These are phyloP conservation scores for Aethina tumida DNA, from an alignment of 1,140 invertebrate species.

Conservation along the genomic window DNA sequence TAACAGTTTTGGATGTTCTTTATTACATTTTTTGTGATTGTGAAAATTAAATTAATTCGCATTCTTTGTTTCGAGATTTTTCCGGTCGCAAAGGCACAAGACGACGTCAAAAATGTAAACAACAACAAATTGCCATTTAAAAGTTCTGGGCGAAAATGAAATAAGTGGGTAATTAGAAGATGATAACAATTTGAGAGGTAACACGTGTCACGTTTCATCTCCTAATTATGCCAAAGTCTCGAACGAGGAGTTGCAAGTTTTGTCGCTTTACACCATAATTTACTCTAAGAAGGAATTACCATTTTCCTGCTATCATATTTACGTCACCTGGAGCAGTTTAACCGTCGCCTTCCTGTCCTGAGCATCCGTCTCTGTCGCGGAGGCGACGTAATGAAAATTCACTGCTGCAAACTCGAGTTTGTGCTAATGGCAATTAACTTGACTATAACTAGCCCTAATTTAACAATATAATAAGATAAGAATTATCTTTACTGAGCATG, in stretches of 20 bases:
- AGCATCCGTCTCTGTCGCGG: conserved; percentile 13
- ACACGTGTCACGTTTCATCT: conserved; percentile 17
- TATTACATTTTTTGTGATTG: too few relatives aligned
- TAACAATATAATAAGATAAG: conserved; percentile 10
- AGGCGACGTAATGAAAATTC: conserved; percentile 12
- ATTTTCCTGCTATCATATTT: conserved; percentile 12
- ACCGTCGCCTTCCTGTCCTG: background rate
- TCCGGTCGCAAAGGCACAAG: too few relatives aligned
- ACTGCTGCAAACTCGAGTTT: conserved; percentile 11
- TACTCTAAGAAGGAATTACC: conserved; percentile 2
- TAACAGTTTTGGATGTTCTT: too few relatives aligned
- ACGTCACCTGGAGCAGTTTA: conserved; percentile 6
- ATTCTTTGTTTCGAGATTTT: too few relatives aligned
- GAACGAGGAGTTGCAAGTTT: conserved; percentile 11
- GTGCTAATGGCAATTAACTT: conserved; percentile 17
- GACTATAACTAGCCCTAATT: conserved; percentile 19
- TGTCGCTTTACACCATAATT: conserved; percentile 11
- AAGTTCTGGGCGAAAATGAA: too few relatives aligned
- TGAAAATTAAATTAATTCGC: background rate
- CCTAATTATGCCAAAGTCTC: conserved; percentile 15
- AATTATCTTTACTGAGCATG: conserved; percentile 7
- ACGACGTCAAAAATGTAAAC: too few relatives aligned
- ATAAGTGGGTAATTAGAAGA: conserved; percentile 13
- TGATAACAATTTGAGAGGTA: conserved; percentile 17
- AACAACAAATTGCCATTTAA: too few relatives aligned